Evolutionary conservation across 2,797 vertebrate species (phyloP), one percentile per base, ranked within the genome.

Genomic region (Gymnopithys bicolor): DNA sequence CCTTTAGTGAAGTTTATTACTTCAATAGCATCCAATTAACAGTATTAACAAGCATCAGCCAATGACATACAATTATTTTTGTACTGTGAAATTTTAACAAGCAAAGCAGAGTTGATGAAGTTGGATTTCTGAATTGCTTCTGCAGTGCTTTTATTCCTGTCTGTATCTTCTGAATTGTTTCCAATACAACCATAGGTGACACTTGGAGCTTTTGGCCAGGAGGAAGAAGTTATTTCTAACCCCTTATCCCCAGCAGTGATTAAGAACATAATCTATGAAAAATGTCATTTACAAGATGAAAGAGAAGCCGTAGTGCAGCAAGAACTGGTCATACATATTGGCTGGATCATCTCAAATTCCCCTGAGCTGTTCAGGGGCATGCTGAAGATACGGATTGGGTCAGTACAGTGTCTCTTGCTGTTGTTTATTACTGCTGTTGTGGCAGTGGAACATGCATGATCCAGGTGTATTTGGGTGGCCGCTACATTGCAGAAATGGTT

Each of bases 311-410:
- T 99, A 80, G 98, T 99, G 55, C 99, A 99, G 96, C 99, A 99
- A 95, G 99, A 99, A 78, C 98, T 99, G 83, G 99, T 99, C 97
- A 99, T 99, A 96, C 99, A 99, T 30, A 98, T 99, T 55, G 99
- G 99, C 89, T 99, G 99, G 99, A 99, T 99, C 95, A 99, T 99
- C 98, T 99, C 99, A 87, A 99, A 99, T 93, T 99, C 97, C 94
- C 99, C 99, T 0, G 99, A 99, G 88, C 98, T 99, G 76, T 99
- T 99, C 98, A 98, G 98, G 16, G 99, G 99, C 89, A 99, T 99
- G 99, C 97, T 99, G 84, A 99, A 99, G 97, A 99, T 99, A 95
- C 98, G 99, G 60, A 98, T 99, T 37, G 99, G 99, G 99, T 99
- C 94, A 92, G 98, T 96, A 19, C 45, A 75, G 28, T 27, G 9